These are phyloP conservation scores for Oxyruncus cristatus DNA, from an alignment of 2,113 vertebrate species.

Conservation along the genomic window DNA sequence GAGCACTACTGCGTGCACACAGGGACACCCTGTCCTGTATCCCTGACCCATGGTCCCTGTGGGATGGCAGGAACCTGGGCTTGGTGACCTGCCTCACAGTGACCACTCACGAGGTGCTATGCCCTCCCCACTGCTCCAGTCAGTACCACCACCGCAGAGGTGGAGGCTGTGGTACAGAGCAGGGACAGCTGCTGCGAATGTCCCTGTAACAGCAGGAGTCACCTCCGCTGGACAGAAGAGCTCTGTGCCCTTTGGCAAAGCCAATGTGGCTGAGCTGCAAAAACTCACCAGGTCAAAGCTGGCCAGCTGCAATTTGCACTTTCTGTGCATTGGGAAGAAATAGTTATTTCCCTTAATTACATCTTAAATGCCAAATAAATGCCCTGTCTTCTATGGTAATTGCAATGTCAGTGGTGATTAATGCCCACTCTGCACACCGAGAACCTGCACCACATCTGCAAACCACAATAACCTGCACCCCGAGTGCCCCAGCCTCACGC, in stretches of 20 bases:
- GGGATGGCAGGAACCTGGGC: not conserved
- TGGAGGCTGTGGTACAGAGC: not conserved
- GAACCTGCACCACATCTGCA: not conserved
- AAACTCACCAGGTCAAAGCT: not conserved
- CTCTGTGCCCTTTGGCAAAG: constrained; percentile 26
- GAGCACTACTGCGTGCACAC: not conserved
- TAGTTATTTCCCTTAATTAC: constrained; percentile 6
- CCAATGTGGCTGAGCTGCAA: constrained; percentile 2
- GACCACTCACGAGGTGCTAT: rapidly evolving
- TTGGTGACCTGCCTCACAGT: not conserved
- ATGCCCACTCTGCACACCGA: not conserved
- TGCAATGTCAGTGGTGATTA: not conserved
- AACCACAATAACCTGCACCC: not conserved
- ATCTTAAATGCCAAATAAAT: constrained; percentile 49
- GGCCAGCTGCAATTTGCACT: not conserved
- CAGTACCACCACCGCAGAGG: not conserved
- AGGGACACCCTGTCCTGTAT: not conserved
- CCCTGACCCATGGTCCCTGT: rapidly evolving
- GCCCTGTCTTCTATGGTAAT: not conserved
- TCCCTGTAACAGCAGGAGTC: not conserved
- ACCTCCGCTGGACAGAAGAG: not conserved
- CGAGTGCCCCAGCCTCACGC: not conserved
- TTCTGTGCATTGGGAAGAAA: not conserved
- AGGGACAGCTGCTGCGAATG: not conserved
- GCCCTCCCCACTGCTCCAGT: not conserved